Evolutionary conservation across 2,888 invertebrate genomes (phyloP).

Genomic region (Euplexia lucipara): DNA sequence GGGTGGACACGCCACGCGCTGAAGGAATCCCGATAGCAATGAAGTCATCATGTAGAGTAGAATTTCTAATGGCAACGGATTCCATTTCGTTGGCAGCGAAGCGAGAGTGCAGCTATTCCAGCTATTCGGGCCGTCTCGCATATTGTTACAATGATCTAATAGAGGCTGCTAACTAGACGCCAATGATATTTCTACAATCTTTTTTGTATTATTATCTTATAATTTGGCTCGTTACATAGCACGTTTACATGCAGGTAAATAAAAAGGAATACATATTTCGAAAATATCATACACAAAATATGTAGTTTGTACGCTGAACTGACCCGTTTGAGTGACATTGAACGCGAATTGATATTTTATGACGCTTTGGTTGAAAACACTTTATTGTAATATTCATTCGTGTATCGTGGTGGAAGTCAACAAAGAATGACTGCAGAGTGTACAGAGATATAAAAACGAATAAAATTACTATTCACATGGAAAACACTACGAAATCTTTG

Average conservation of each 20-base stretch:
- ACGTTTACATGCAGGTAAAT: slow-evolving; percentile 2
- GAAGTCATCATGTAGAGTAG: slow-evolving; percentile 86
- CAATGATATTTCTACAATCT: slow-evolving; percentile 42
- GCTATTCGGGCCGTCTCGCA: slow-evolving; percentile 82
- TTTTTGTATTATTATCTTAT: slow-evolving; percentile 34
- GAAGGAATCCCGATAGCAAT: slow-evolving; percentile 83
- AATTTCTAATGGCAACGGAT: slow-evolving; percentile 89
- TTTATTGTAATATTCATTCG: slow-evolving; percentile 50
- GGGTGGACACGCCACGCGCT: slow-evolving; percentile 72
- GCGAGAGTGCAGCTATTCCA: slow-evolving; percentile 85
- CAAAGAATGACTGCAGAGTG: slow-evolving; percentile 29
- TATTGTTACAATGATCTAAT: slow-evolving; percentile 78
- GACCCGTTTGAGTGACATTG: slow-evolving; percentile 58
- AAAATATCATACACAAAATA: slow-evolving; percentile 44
- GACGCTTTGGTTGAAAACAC: slow-evolving; percentile 41
- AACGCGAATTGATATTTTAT: slow-evolving; percentile 58
- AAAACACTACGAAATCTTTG: slow-evolving; percentile 18
- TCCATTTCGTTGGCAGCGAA: slow-evolving; percentile 89
- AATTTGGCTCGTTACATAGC: slow-evolving; percentile 12
- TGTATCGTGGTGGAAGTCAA: slow-evolving; percentile 40
- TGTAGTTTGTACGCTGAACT: slow-evolving; percentile 27
- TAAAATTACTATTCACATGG: slow-evolving; percentile 13
- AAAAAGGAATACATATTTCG: slow-evolving; percentile 40
- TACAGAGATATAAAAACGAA: slow-evolving; percentile 24
- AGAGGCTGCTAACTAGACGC: slow-evolving; percentile 58